Percentiles rank a stretch among this genome's conserved stretches.
phyloP scores from a whole-genome alignment of 2,113 vertebrate genomes.

The Leucopsar rothschildi region DNA sequence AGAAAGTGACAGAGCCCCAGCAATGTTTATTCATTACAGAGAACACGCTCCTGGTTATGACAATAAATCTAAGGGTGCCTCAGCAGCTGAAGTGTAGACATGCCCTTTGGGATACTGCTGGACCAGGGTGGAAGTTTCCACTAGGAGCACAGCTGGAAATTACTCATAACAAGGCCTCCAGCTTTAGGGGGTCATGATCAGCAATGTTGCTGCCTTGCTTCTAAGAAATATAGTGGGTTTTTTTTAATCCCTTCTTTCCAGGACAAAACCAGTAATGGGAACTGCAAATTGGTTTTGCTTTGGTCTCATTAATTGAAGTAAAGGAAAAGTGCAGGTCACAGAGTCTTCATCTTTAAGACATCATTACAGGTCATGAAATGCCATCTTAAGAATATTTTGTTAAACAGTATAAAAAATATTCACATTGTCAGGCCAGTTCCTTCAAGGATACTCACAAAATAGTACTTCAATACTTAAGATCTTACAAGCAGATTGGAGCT shows the following conservation, averaged over 20 bases:
- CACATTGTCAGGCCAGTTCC: not conserved
- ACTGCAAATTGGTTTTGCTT: not conserved
- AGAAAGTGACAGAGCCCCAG: constrained; percentile 26
- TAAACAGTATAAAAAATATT: not conserved
- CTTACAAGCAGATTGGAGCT: not conserved
- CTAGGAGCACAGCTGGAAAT: not conserved
- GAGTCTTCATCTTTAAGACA: not conserved
- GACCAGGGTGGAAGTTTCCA: not conserved
- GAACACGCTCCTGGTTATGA: constrained; percentile 40
- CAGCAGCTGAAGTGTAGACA: not conserved
- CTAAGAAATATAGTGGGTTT: not conserved
- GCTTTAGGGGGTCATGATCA: not conserved
- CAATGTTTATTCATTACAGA: constrained; percentile 10
- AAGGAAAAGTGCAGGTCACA: not conserved
- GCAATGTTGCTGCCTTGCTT: not conserved
- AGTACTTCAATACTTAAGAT: not conserved
- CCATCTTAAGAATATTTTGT: not conserved
- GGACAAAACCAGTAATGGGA: not conserved
- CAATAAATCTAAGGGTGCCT: constrained; percentile 18
- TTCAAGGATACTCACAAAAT: not conserved
- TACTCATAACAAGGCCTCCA: not conserved
- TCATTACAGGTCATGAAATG: not conserved
- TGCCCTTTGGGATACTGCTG: constrained; percentile 16
- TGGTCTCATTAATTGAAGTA: not conserved
- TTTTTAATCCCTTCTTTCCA: not conserved